Base-by-base conservation (phyloP, 2,113 vertebrate species). In the Hassar affinis region DNA sequence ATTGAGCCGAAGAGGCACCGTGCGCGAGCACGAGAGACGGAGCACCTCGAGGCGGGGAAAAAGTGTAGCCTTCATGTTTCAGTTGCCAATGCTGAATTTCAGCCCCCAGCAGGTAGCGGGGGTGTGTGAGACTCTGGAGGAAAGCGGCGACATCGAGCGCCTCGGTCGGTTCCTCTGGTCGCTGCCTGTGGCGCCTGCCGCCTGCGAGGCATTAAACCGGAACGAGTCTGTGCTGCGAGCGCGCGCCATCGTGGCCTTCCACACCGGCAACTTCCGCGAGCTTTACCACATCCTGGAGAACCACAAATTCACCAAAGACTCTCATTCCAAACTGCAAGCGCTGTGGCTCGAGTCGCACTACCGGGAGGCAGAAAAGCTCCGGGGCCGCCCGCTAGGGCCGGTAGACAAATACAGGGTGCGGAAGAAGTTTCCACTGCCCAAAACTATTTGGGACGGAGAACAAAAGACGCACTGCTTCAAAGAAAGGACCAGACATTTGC, bases 381-480 rank as follows among this genome's bases (percentile, higher is more conserved):
- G 98, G 42, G 98, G 98, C 17, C 95, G 98, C 92, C 98, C 98
- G 83, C 93, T 99, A 90, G 98, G 98, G 84, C 98, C 98, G 2
- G 98, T 99, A 94, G 98, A 99, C 96, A 99, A 99, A 93, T 99
- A 99, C 92, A 92, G 98, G 62, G 98, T 99, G 72, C 93, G 98
- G 84, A 99, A 99, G 98, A 99, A 99, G 98, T 99, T 99, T 91
- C 98, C 98, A 11, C 91, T 99, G 81, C 98, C 98, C 80, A 96
- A 98, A 89, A 99, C 98, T 91, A 99, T 99, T 86, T 99, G 98
- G 98, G 98, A 99, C 85, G 98, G 98, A 64, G 98, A 99, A 92
- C 98, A 99, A 95, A 99, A 99, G 91, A 99, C 98, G 52, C 98
- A 99, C 91, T 99, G 98, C 95, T 99, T 99, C 94, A 99, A 99